Base-by-base conservation (phyloP, 2,113 vertebrate species). In the Cheilinus undulatus region DNA sequence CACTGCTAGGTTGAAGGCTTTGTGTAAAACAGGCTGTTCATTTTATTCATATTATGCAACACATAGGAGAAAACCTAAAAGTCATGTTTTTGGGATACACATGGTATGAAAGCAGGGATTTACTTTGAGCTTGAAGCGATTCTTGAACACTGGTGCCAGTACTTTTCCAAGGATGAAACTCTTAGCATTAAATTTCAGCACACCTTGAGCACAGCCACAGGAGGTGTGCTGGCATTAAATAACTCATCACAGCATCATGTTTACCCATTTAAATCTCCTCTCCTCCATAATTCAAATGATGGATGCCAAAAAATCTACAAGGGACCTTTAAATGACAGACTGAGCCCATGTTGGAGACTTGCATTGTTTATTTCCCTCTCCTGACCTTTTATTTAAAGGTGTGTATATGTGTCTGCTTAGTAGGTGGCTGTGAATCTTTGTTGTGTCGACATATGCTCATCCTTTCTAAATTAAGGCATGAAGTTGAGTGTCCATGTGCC, bases 221-320 rank as follows among this genome's bases (percentile, higher is more conserved):
- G 60, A 78, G 56, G 56, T 70, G 27, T 69, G 59, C 45, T 62
- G 34, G 26, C 40, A 7, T 45, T 30, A 50, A 86, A 67, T 59
- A 76, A 76, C 76, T 78, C 49, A 32, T 12, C 46, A 1, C 17
- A 48, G 38, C 56, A 7, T 40, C 19, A 59, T 24, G 34, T 42
- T 54, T 65, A 36, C n/a, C 26, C 30, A 4, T 20, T 19, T 27
- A 23, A 42, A 24, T n/a, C 51, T 20, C 27, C 27, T 7, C 15
- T 36, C 46, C 2, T 34, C 43, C 2, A 11, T 14, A 8, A 32
- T 43, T 64, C 27, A 22, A 36, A 40, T 15, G 38, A 66, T 54
- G 26, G 57, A 49, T 26, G 12, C 36, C 34, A 30, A 24, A 69
- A 15, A 49, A 40, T 34, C 5, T 1, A 38, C 22, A 0, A 12